Evolutionary conservation across 1,140 invertebrate species (phyloP), one percentile per base, ranked within the genome.

Genomic region (Drosophila malerkotliana): DNA sequence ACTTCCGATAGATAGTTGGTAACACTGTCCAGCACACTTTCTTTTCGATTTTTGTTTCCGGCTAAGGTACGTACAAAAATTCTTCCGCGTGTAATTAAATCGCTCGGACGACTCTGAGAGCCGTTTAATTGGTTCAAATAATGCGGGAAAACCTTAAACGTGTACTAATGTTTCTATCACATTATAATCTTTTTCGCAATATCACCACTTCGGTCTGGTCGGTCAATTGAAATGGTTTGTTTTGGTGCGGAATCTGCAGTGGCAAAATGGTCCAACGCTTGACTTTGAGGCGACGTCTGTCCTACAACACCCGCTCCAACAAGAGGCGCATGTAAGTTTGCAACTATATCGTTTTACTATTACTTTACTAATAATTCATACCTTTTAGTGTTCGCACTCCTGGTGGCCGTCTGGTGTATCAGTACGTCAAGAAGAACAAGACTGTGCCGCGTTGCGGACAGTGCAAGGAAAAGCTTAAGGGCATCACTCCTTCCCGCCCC

Each of bases 261-360:
- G 8, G 84, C 90, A 92, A 93, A 89, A 98, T 99, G 98, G 97
- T 97, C 72, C 98, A 99, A 93, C 95, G 98, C 91, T 94, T 99
- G 89, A 98, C 98, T 78, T 97, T 98, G 91, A 94, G 98, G 92
- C 95, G 98, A 94, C 96, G 98, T 61, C 94, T 99, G 93, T 98
- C 97, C 88, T 99, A 99, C 94, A 99, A 99, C 93, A 99, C 98
- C 82, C 97, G 97, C 92, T 99, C 98, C 77, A 99, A 99, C 93
- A 96, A 96, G 92, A 95, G 97, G 92, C 96, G 96, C 93, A 96
- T 98, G 97, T 99, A 95, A 97, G 26, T 28, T 28, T 28, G 6
- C 1, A 68, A 56, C 8, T 10, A 39, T 34, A 44, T 58, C 12
- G 39, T 15, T 67, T 66, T 21, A 7, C 4, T 6, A 4, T 28